Base-by-base conservation (phyloP, 2,888 invertebrate species). In the Pristionchus fissidentatus region DNA sequence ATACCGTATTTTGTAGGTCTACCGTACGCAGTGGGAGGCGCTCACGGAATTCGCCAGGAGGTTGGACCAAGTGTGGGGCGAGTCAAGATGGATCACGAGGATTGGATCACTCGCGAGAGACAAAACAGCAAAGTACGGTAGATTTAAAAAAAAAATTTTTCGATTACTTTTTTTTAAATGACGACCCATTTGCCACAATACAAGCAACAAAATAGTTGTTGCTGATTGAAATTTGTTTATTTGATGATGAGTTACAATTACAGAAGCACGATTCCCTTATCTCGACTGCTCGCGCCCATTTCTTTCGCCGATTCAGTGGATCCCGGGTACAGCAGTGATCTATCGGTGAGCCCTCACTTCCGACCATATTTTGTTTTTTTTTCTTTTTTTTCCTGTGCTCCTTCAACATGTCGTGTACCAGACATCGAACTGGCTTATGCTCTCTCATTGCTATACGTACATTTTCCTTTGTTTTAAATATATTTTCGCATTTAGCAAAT, bases 1-100 rank as follows among this genome's bases (percentile, higher is more conserved):
- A 19, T 57, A n/a, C 29, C 29, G 32, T 1, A 3, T 70, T 1
- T 26, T 81, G 5, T 46, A 81, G 80, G 88, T 91, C 29, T 91
- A 91, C 73, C 83, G 83, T 19, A 87, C 89, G 41, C 90, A 89
- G 75, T 85, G 87, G 10, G 89, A 90, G 29, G 84, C 85, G 90
- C 93, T 98, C 43, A 95, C 96, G 92, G 96, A 96, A 82, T 94
- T 97, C 62, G 97, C 97, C 84, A 85, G 95, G 49, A 96, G 95
- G 90, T 94, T 98, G 73, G 98, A 98, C 91, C 93, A 95, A 0
- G 95, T 96, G 3, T 98, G 98, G 98, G 96, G 97, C 92, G 95
- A 95, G 32, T 95, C 96, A 66, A 95, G 99, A 29, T 99, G 98
- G 98, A 94, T 98, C 32, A 96, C 97, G 95, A 97, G 98, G 92